These are phyloP conservation scores for Lasioglossum figueresi DNA, from an alignment of 2,888 invertebrate species.

Conservation along the genomic window DNA sequence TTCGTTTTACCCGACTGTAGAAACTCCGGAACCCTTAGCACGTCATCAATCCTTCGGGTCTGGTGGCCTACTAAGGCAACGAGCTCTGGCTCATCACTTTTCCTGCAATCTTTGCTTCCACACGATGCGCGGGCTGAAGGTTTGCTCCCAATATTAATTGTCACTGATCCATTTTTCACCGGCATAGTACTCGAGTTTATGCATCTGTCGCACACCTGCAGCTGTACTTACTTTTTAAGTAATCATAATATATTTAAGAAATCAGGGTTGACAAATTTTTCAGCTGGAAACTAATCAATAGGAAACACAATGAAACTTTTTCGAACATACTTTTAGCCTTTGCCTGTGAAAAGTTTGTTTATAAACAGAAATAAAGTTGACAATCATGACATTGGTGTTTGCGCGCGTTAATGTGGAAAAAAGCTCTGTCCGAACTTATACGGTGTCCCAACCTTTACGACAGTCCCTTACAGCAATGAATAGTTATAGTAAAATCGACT, in stretches of 20 bases:
- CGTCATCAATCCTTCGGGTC: background rate
- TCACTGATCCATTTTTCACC: background rate
- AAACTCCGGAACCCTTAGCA: background rate
- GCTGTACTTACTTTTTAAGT: too few relatives aligned
- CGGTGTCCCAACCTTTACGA: too few relatives aligned
- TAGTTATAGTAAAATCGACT: background rate
- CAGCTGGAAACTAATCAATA: too few relatives aligned
- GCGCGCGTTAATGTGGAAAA: too few relatives aligned
- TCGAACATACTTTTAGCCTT: too few relatives aligned
- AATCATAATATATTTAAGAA: too few relatives aligned
- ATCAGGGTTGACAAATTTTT: too few relatives aligned
- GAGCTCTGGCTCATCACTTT: background rate
- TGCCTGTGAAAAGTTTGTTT: too few relatives aligned
- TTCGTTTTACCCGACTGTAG: background rate
- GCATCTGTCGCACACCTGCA: background rate
- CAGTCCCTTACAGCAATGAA: background rate
- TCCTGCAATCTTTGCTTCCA: background rate
- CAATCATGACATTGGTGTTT: too few relatives aligned
- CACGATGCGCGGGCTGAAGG: background rate
- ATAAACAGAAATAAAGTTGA: too few relatives aligned
- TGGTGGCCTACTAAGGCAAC: background rate
- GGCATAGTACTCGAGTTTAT: background rate
- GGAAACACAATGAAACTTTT: too few relatives aligned
- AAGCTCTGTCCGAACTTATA: too few relatives aligned
- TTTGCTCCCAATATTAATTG: background rate